A percentile compares a stretch with the other conserved stretches of the same genome.
These are phyloP conservation scores for Nothoprocta pentlandii DNA, from an alignment of 2,113 vertebrate species.

Conservation along the genomic window DNA sequence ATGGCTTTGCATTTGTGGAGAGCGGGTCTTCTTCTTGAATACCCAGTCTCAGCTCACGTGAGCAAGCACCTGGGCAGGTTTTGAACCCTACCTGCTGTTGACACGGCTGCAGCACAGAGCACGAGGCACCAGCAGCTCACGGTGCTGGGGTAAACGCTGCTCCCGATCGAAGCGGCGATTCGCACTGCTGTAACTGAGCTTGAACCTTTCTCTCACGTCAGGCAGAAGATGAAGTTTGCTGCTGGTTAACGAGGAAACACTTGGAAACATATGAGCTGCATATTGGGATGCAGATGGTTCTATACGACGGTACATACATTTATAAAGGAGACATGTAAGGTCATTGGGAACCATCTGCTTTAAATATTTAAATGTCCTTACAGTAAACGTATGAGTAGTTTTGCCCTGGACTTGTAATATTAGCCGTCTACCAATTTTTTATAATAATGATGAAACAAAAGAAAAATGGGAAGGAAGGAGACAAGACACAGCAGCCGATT, in stretches of 20 bases:
- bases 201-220: constrained; percentile 40
- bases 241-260: constrained; percentile 66
- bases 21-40: neutral
- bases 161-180: neutral
- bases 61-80: accelerated
- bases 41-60: neutral
- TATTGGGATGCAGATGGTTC: constrained; percentile 74
- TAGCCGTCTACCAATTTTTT: constrained; percentile 63
- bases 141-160: neutral
- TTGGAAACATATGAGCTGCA: constrained; percentile 77
- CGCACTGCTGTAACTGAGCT: neutral
- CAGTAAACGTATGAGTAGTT: constrained; percentile 64
- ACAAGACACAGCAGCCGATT: constrained; percentile 63
- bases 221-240: constrained; percentile 56
- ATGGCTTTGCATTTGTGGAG: neutral
- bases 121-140: neutral
- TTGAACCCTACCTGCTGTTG: neutral
- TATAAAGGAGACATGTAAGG: constrained; percentile 79
- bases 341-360: constrained; percentile 75
- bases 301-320: constrained; percentile 73
- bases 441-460: constrained; percentile 60
- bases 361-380: constrained; percentile 74
- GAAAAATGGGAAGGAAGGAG: constrained; percentile 65
- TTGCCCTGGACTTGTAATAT: constrained; percentile 72
- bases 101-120: neutral